Conservation (phyloP, 2,888 invertebrate species). For the Drosophila acutilabella region DNA sequence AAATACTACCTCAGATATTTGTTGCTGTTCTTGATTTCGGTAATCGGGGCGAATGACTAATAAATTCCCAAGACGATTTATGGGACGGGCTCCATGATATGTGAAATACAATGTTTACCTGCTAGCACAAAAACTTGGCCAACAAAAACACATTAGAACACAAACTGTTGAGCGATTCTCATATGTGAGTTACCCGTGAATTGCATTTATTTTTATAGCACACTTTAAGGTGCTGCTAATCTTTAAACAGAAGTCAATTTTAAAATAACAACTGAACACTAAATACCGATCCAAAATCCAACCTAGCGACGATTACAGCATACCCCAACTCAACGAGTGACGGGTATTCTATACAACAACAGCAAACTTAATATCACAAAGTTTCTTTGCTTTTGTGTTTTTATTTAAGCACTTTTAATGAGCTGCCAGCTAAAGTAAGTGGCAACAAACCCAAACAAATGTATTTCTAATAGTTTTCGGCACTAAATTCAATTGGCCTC, state of each 20-base stretch:
- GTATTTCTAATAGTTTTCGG: slow-evolving; percentile 46
- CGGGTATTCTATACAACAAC: neutral
- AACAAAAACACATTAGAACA: neutral
- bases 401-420: slow-evolving; percentile 45
- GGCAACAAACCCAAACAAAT: slow-evolving; percentile 40
- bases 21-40: slow-evolving; percentile 26
- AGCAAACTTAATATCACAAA: slow-evolving; percentile 4
- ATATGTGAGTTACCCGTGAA: neutral
- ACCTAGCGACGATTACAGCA: too few relatives aligned
- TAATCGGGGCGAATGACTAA: slow-evolving; percentile 46
- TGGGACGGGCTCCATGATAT: slow-evolving; percentile 14
- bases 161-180: neutral
- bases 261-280: too few relatives aligned
- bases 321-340: neutral
- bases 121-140: slow-evolving; percentile 25
- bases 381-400: neutral
- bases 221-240: too few relatives aligned
- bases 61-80: slow-evolving; percentile 43
- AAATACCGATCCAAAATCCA: too few relatives aligned
- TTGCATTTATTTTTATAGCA: too few relatives aligned
- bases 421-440: slow-evolving; percentile 47
- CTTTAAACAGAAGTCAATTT: too few relatives aligned
- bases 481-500: slow-evolving; percentile 30
- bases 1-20: slow-evolving; percentile 17
- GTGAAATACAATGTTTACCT: slow-evolving; percentile 26